A percentile compares a stretch with the other conserved stretches of the same genome.
Evolutionary conservation across 2,888 invertebrate species (phyloP).

Genomic region (Pseudococcus viburni): DNA sequence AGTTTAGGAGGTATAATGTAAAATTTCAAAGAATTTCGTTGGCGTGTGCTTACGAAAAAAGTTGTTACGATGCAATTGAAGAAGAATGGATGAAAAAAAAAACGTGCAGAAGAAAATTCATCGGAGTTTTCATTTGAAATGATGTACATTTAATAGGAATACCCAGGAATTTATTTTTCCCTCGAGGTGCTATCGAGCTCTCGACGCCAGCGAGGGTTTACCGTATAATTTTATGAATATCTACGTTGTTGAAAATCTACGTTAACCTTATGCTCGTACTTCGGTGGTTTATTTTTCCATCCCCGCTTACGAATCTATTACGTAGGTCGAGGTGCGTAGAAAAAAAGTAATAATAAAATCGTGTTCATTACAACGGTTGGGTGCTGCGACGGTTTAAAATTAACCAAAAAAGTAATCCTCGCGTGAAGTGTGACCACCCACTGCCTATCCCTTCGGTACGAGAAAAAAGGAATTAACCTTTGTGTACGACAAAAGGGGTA

Average conservation of each 20-base stretch:
- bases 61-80: neutral
- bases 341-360: neutral
- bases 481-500: slow-evolving; percentile 20
- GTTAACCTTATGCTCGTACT: neutral
- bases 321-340: neutral
- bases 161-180: neutral
- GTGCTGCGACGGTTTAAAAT: slow-evolving; percentile 1
- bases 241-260: neutral
- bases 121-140: slow-evolving; percentile 20
- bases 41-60: neutral
- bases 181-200: neutral
- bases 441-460: neutral
- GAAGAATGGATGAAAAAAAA: neutral
- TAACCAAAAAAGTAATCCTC: slow-evolving; percentile 14
- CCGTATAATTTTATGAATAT: neutral
- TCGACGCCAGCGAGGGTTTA: neutral
- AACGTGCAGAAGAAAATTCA: neutral
- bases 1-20: neutral
- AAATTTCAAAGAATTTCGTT: neutral
- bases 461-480: slow-evolving; percentile 39
- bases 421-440: slow-evolving; percentile 17
- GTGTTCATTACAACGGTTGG: neutral
- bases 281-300: neutral
- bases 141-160: slow-evolving; percentile 19
- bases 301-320: neutral